phyloP scores from a whole-genome alignment of 2,113 vertebrate species.

The Thermophis baileyi region DNA sequence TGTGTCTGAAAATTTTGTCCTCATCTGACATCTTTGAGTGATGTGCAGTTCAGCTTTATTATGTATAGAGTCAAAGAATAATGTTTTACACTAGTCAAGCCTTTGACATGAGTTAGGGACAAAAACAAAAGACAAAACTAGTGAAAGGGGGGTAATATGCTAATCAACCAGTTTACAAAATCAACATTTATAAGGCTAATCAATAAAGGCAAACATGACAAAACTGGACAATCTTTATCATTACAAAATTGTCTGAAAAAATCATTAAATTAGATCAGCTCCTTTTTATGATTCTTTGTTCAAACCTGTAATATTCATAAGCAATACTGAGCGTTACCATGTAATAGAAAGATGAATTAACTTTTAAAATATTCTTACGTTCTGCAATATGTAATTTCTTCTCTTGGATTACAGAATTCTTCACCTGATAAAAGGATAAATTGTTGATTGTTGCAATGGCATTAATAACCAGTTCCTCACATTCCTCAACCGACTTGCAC shows the following conservation, averaged over 20 bases:
- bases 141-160: neutral
- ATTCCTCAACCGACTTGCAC: constrained; percentile 75
- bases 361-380: constrained; percentile 70
- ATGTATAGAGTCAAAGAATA: neutral
- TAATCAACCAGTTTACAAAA: neutral
- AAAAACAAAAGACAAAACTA: neutral
- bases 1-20: neutral
- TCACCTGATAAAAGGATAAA: constrained; percentile 85
- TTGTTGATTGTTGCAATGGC: constrained; percentile 85
- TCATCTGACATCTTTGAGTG: neutral
- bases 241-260: neutral
- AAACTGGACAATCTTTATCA: neutral
- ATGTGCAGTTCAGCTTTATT: neutral
- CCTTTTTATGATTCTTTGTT: neutral
- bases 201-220: neutral
- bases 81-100: neutral
- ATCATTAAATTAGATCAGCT: neutral
- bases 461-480: constrained; percentile 86
- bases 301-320: neutral
- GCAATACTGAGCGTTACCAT: neutral
- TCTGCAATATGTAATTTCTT: constrained; percentile 76
- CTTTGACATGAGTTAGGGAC: neutral
- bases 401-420: constrained; percentile 72
- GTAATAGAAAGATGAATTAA: neutral
- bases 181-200: neutral